These are phyloP conservation scores for Okapia johnstoni DNA, from an alignment of 2,113 vertebrate species.

Conservation along the genomic window DNA sequence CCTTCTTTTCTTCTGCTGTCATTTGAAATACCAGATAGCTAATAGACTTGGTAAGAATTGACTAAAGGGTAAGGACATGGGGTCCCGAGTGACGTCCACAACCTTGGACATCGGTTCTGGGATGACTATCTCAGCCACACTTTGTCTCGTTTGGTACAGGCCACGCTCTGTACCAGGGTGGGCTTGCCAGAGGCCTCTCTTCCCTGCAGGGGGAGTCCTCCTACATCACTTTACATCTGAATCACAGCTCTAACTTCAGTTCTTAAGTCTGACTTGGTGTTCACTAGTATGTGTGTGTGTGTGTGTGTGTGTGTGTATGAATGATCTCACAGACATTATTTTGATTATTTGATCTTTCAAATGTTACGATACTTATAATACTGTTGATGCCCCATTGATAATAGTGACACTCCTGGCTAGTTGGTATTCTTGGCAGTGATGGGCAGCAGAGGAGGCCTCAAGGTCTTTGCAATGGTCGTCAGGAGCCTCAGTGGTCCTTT, in stretches of 20 bases:
- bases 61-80: neutral
- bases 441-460: neutral
- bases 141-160: neutral
- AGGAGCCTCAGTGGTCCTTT: neutral
- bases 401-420: neutral
- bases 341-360: neutral
- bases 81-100: neutral
- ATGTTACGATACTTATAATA: neutral
- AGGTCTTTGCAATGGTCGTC: neutral
- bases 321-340: neutral
- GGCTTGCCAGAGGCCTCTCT: neutral
- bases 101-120: neutral
- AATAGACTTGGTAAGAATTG: neutral
- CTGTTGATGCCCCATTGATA: neutral
- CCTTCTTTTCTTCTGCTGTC: neutral
- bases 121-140: no score
- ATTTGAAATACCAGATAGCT: neutral
- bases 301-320: neutral
- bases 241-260: neutral
- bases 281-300: neutral
- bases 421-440: neutral
- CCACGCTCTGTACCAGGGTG: neutral
- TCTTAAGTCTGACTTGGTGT: neutral
- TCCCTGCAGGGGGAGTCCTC: neutral
- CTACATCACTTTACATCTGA: rapidly evolving